phyloP scores from a whole-genome alignment of 2,888 invertebrate genomes.

The Muscina levida region DNA sequence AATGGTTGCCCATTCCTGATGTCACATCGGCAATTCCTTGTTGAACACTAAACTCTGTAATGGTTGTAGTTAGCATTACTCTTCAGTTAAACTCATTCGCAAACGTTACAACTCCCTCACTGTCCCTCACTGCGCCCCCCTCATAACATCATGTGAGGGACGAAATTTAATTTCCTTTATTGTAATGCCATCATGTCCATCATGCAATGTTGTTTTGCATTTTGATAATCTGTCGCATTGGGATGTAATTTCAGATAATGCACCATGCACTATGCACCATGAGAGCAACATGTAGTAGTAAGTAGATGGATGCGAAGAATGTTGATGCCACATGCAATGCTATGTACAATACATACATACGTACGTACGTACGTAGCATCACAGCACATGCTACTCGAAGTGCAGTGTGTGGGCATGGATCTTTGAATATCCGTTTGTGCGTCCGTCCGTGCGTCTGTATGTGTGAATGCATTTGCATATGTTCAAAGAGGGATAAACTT shows the following conservation, averaged over 20 bases:
- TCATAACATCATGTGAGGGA: background rate
- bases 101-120: background rate
- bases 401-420: background rate
- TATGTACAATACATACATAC: background rate
- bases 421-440: background rate
- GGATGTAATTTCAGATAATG: slow-evolving; percentile 67
- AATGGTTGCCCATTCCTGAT: slow-evolving; percentile 1
- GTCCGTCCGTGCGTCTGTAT: background rate
- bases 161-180: slow-evolving; percentile 63
- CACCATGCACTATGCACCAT: slow-evolving; percentile 40
- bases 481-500: background rate
- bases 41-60: slow-evolving; percentile 32
- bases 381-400: background rate
- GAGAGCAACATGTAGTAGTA: too few species aligned
- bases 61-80: slow-evolving; percentile 42
- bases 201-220: slow-evolving; percentile 64
- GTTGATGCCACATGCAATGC: background rate
- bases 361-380: background rate
- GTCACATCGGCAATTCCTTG: background rate
- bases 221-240: slow-evolving; percentile 66
- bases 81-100: background rate
- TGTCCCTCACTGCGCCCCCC: background rate
- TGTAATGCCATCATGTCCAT: slow-evolving; percentile 63
- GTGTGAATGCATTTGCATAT: slow-evolving; percentile 16
- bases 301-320: background rate